Percentiles rank a stretch among this genome's conserved stretches.
Conservation (phyloP, 2,888 invertebrate genomes). For the Calliscelio sp. region DNA sequence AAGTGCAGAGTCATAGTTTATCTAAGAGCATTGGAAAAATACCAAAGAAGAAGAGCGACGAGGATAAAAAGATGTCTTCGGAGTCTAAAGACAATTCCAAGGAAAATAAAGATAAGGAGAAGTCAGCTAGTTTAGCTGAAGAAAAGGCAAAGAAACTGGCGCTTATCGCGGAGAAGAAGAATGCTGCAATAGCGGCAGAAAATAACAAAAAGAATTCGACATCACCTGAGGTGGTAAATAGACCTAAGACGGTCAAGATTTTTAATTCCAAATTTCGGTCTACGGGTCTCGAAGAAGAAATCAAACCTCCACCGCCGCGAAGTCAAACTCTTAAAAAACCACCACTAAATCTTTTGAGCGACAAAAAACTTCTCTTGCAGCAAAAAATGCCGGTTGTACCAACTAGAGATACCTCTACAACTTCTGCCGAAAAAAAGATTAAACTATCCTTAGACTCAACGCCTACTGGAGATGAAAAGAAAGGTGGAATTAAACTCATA, state of each 20-base stretch:
- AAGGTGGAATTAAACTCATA: constrained; percentile 94
- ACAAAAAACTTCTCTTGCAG: constrained; percentile 82
- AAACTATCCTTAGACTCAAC: constrained; percentile 86
- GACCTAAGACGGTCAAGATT: constrained; percentile 96
- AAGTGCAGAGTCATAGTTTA: constrained; percentile 89
- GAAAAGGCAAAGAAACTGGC: constrained; percentile 83
- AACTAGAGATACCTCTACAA: constrained; percentile 82
- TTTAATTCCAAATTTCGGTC: constrained; percentile 96
- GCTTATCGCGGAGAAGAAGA: constrained; percentile 87
- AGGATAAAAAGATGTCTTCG: constrained; percentile 82
- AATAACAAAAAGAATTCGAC: constrained; percentile 90
- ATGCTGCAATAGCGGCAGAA: constrained; percentile 93
- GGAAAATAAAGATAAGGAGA: constrained; percentile 83
- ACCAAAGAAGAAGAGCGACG: constrained; percentile 89
- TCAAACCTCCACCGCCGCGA: constrained; percentile 94
- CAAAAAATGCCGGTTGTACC: constrained; percentile 86
- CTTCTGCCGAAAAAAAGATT: constrained; percentile 92
- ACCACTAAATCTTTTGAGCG: constrained; percentile 74
- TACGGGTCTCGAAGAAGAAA: constrained; percentile 95
- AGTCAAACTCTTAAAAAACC: constrained; percentile 88
- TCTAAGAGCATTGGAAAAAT: constrained; percentile 90
- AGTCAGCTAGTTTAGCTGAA: constrained; percentile 72
- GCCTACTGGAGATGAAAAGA: constrained; percentile 88
- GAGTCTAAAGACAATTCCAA: constrained; percentile 84
- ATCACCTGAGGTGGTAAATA: constrained; percentile 88